phyloP scores from a whole-genome alignment of 2,888 invertebrate genomes.

The Pachydiplax longipennis region DNA sequence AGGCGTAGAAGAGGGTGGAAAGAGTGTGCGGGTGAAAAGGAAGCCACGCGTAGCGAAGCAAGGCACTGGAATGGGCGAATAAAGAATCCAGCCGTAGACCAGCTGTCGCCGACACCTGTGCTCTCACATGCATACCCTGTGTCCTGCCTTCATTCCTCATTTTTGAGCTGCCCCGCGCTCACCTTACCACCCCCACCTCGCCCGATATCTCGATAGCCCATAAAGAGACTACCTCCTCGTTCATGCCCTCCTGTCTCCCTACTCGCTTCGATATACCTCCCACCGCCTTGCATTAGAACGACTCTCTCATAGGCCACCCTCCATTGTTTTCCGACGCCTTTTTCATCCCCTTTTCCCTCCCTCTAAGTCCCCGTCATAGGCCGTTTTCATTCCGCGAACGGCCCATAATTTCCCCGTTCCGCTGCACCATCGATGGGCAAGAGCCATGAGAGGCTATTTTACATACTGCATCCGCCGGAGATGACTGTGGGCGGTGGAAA shows the following conservation, averaged over 20 bases:
- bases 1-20: not conserved
- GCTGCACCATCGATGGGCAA: not conserved
- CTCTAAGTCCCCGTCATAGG: not conserved
- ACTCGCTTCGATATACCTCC: not conserved
- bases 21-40: not conserved
- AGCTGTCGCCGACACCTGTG: conserved; percentile 36
- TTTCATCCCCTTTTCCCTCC: not conserved
- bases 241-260: not conserved
- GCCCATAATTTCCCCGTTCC: not conserved
- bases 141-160: not conserved
- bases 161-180: not conserved
- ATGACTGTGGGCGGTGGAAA: not conserved
- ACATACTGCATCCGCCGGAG: not conserved
- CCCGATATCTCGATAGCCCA: not conserved
- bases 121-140: not conserved
- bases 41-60: not conserved
- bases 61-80: not conserved
- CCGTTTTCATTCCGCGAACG: not conserved
- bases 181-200: not conserved
- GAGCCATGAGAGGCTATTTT: not conserved
- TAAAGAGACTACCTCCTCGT: not conserved
- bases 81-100: conserved; percentile 6
- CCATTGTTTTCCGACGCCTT: not conserved
- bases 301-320: not conserved
- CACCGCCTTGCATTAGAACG: not conserved